These are phyloP conservation scores for Puma concolor DNA, from an alignment of 2,113 vertebrate species.

Conservation along the genomic window DNA sequence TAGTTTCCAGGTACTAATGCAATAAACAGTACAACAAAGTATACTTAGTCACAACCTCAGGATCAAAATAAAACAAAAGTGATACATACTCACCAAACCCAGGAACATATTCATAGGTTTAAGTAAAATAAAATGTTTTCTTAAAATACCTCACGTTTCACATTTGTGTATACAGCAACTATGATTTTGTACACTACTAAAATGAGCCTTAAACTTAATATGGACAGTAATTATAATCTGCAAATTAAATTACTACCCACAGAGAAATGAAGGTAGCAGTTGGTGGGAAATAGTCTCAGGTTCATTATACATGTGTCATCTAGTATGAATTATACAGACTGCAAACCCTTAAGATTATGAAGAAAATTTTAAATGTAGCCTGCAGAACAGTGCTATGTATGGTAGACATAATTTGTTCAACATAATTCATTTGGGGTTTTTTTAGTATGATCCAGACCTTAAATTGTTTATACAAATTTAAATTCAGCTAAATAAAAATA, in stretches of 20 bases:
- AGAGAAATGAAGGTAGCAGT: conserved; percentile 36
- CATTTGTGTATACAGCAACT: neutral
- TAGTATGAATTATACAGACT: conserved; percentile 49
- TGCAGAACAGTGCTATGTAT: neutral
- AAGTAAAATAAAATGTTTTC: neutral
- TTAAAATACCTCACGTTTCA: neutral
- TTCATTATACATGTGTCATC: neutral
- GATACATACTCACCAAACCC: conserved; percentile 1
- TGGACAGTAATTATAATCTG: conserved; percentile 31
- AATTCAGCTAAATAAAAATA: conserved; percentile 60
- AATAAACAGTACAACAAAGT: conserved; percentile 72
- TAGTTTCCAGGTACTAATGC: conserved; percentile 71
- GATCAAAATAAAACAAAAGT: conserved; percentile 63
- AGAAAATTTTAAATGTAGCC: neutral
- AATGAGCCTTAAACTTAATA: conserved; percentile 13
- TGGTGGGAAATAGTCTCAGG: neutral
- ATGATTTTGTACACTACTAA: neutral
- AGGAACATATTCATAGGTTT: neutral
- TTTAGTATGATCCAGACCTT: conserved; percentile 19
- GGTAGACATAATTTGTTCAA: conserved; percentile 45
- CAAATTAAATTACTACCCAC: conserved; percentile 41
- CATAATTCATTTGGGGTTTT: neutral
- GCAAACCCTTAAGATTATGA: neutral
- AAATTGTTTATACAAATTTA: conserved; percentile 40
- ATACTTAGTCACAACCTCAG: conserved; percentile 22